phyloP scores from a whole-genome alignment of 2,797 vertebrate genomes.

The Acanthornis magna region DNA sequence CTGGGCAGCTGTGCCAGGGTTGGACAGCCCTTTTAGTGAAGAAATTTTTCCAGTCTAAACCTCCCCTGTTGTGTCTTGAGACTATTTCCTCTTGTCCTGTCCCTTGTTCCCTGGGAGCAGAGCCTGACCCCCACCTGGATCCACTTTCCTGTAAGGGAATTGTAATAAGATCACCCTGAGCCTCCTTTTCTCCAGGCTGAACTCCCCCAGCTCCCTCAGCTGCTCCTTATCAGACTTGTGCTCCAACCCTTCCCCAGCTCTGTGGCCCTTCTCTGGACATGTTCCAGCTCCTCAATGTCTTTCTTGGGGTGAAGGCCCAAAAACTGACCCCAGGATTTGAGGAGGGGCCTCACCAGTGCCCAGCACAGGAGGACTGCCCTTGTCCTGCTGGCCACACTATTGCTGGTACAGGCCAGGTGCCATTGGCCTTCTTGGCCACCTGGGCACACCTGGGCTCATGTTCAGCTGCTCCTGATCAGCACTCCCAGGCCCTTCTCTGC shows the following conservation, averaged over 20 bases:
- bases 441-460: not conserved
- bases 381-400: not conserved
- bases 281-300: not conserved
- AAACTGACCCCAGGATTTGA: not conserved
- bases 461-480: not conserved
- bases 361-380: not conserved
- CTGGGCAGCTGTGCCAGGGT: not conserved
- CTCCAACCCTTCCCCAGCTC: not conserved
- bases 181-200: not conserved
- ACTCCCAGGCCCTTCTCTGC: not conserved
- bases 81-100: not conserved
- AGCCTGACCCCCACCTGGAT: not conserved
- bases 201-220: not conserved
- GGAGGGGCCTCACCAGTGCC: not conserved
- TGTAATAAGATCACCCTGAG: not conserved
- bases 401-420: not conserved
- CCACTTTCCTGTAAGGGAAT: not conserved
- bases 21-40: not conserved
- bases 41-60: not conserved
- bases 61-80: not conserved
- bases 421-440: not conserved
- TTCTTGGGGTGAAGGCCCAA: not conserved
- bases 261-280: not conserved
- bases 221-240: not conserved
- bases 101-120: not conserved